Evolutionary conservation across 2,797 vertebrate genomes (phyloP), one percentile per base, ranked within the genome.

Genomic region (Chelidonichthys spinosus): DNA sequence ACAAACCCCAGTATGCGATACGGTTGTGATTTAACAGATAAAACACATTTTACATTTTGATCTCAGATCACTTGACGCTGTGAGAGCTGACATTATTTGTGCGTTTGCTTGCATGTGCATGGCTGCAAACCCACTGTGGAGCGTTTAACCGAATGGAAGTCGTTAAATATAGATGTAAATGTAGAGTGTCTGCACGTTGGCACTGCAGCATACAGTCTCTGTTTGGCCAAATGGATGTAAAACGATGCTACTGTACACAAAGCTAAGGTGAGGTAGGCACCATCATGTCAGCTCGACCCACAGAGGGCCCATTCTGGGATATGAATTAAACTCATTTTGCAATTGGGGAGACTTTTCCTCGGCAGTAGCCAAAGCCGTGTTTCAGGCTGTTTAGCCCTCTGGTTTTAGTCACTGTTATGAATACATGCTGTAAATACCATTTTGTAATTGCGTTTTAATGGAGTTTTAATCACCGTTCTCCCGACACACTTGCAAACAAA

Each of bases 91-190:
- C 35, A 58, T 59, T 43, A 54, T 78, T 75, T 67, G 0, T 55
- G 46, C 62, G 74, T 37, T 76, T 25, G 25, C 35, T 54, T 78
- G 47, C 25, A 50, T 40, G 35, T 54, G 44, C 59, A n/a, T 18
- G 69, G 65, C 72, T 56, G 72, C 43, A 52, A 25, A 53, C 46
- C 72, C 73, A 69, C 68, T 75, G 79, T 65, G 83, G 72, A 64
- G 69, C 60, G 79, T 85, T 80, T 79, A n/a, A 65, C 55, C 68
- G 54, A 86, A 81, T 63, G 1, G 66, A 52, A 56, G 60, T 70
- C 83, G 84, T 86, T 89, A 88, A 73, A 76, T 54, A 43, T 78
- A 63, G 76, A 83, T 73, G 47, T 15, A 47, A 50, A 50, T 86
- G 77, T 37, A 39, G 61, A 64, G 74, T 64, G 69, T 42, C n/a